Conservation (phyloP, 30 jellyfish, hydroid and myxozoan species). For the Turritopsis rubra region DNA sequence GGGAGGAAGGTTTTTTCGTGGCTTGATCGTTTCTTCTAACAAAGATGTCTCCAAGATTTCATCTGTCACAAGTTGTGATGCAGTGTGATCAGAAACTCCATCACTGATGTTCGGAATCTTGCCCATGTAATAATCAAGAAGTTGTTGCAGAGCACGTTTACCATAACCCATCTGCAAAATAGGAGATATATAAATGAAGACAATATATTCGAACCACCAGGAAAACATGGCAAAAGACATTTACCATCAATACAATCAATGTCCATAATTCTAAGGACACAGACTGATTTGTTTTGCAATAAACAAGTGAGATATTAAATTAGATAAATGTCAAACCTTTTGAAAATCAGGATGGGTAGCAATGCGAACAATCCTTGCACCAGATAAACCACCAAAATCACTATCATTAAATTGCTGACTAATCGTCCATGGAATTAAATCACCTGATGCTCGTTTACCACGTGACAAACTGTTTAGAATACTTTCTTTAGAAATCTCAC, state of each 20-base stretch:
- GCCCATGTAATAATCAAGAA: constrained; percentile 70
- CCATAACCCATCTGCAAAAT: constrained; percentile 95
- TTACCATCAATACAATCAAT: background rate
- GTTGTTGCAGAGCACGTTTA: constrained; percentile 78
- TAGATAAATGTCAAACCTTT: constrained; percentile 43
- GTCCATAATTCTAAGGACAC: background rate
- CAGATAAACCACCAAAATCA: constrained; percentile 89
- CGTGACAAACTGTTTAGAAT: constrained; percentile 70
- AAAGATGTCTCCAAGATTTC: constrained; percentile 41
- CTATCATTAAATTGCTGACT: constrained; percentile 93
- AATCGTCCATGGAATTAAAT: constrained; percentile 96
- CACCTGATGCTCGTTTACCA: constrained; percentile 97
- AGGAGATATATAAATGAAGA: background rate
- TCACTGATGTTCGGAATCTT: constrained; percentile 37
- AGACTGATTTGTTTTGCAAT: background rate
- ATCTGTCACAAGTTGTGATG: constrained; percentile 2
- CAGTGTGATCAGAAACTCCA: constrained; percentile 3
- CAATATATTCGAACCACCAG: background rate
- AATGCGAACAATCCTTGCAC: constrained; percentile 93
- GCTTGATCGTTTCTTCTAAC: constrained; percentile 68
- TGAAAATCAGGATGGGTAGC: constrained; percentile 99
- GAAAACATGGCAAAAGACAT: background rate
- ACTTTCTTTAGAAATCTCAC: constrained; percentile 88
- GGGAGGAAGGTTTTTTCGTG: constrained; percentile 87
- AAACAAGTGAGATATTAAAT: background rate